These are phyloP conservation scores for Taurulus bubalis DNA, from an alignment of 2,113 vertebrate species.

Conservation along the genomic window DNA sequence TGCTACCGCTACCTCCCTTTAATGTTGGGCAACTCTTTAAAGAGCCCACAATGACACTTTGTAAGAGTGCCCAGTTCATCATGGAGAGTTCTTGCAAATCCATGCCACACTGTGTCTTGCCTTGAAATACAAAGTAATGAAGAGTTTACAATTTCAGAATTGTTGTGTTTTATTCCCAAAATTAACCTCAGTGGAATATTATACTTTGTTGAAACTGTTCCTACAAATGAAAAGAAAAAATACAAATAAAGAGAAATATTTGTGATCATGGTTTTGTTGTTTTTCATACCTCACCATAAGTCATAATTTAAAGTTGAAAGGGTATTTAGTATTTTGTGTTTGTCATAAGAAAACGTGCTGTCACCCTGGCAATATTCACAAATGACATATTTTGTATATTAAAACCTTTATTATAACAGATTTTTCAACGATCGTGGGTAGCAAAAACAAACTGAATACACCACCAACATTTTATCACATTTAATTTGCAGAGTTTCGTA, in stretches of 20 bases:
- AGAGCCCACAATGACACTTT: constrained; percentile 70
- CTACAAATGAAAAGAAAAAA: not conserved
- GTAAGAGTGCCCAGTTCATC: constrained; percentile 63
- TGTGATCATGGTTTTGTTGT: constrained; percentile 8
- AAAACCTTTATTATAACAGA: not conserved
- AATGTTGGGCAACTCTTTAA: constrained; percentile 68
- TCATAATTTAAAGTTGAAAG: not conserved
- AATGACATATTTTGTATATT: not conserved
- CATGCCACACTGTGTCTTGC: constrained; percentile 31
- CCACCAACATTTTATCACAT: not conserved
- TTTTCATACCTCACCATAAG: not conserved
- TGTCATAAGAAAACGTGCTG: not conserved
- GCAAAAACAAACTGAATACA: not conserved
- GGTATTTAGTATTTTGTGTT: not conserved
- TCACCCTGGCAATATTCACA: not conserved
- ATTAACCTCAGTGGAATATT: constrained; percentile 5
- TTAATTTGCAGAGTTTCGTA: not conserved
- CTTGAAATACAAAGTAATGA: constrained; percentile 44
- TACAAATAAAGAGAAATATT: constrained; percentile 7
- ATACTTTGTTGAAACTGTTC: not conserved
- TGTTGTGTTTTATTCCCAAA: constrained; percentile 14
- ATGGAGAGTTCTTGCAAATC: constrained; percentile 46
- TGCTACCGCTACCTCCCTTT: constrained; percentile 70
- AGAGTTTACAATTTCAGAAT: constrained; percentile 18
- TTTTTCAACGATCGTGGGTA: not conserved